Conservation (phyloP, 2,113 vertebrate species). For the Octodon degus region DNA sequence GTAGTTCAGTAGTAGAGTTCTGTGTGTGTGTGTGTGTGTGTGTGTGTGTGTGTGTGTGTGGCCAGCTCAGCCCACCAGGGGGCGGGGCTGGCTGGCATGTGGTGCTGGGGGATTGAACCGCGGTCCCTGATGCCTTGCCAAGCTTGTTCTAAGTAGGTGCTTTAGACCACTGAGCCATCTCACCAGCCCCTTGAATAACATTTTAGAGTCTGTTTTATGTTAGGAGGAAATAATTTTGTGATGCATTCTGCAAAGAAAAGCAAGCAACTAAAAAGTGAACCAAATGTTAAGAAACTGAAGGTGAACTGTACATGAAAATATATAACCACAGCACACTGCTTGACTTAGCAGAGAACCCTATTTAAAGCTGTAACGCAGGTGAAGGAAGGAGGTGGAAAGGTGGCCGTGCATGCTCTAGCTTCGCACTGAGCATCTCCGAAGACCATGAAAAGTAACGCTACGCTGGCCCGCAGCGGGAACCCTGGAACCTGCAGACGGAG, state of each 20-base stretch:
- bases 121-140: too few relatives aligned
- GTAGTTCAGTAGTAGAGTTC: too few relatives aligned
- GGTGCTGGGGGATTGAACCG: too few relatives aligned
- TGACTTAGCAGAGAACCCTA: background rate
- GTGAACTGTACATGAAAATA: too few relatives aligned
- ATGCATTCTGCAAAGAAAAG: background rate
- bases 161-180: too few relatives aligned
- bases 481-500: background rate
- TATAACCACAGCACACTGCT: accelerated
- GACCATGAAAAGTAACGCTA: background rate
- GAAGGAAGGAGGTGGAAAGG: background rate
- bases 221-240: background rate
- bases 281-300: background rate
- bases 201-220: background rate
- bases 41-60: too few relatives aligned
- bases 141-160: too few relatives aligned
- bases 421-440: too few relatives aligned
- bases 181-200: background rate
- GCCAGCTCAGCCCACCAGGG: too few relatives aligned
- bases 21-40: too few relatives aligned
- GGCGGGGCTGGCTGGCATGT: too few relatives aligned
- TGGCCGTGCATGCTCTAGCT: accelerated
- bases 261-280: background rate
- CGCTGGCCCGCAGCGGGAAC: accelerated
- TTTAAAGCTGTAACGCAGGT: too few relatives aligned